Percentiles rank a stretch among this genome's conserved stretches.
Evolutionary conservation across 2,113 vertebrate genomes (phyloP).

Genomic region (Cebus imitator): DNA sequence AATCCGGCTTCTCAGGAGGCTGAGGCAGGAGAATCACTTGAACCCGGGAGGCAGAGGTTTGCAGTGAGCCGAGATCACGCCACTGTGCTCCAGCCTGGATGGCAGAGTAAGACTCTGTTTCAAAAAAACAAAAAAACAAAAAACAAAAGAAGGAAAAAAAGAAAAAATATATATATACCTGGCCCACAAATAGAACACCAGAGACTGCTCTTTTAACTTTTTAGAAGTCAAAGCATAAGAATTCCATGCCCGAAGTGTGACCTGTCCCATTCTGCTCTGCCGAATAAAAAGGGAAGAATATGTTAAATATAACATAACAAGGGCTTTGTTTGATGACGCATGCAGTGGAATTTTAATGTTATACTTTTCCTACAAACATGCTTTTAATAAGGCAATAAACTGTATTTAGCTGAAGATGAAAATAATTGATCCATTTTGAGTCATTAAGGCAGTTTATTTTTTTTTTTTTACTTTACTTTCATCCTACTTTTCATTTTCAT

Average conservation of each 20-base stretch:
- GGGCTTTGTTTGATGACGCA: constrained; percentile 65
- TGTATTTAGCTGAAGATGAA: constrained; percentile 79
- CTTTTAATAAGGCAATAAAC: constrained; percentile 83
- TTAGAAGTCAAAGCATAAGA: constrained; percentile 77
- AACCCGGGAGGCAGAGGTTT: too few species aligned
- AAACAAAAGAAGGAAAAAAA: too few species aligned
- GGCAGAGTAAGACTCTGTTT: too few species aligned
- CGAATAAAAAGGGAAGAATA: constrained; percentile 71
- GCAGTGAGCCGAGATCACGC: too few species aligned
- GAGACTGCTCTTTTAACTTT: constrained; percentile 71
- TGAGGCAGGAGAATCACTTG: too few species aligned
- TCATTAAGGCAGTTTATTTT: constrained; percentile 77
- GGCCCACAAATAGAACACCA: not conserved
- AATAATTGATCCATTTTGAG: constrained; percentile 81
- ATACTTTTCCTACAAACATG: constrained; percentile 76
- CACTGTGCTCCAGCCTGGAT: too few species aligned
- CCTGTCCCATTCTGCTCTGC: constrained; percentile 68
- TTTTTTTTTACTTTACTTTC: constrained; percentile 72
- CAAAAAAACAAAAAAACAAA: too few species aligned
- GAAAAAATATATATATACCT: not conserved
- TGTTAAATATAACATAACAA: constrained; percentile 58
- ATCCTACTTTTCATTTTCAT: constrained; percentile 77
- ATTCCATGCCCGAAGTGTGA: constrained; percentile 72
- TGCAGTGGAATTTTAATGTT: constrained; percentile 82
- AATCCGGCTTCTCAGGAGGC: too few species aligned